Evolutionary conservation across 2,797 vertebrate species (phyloP).

Genomic region (Paratrypauchen microcephalus): DNA sequence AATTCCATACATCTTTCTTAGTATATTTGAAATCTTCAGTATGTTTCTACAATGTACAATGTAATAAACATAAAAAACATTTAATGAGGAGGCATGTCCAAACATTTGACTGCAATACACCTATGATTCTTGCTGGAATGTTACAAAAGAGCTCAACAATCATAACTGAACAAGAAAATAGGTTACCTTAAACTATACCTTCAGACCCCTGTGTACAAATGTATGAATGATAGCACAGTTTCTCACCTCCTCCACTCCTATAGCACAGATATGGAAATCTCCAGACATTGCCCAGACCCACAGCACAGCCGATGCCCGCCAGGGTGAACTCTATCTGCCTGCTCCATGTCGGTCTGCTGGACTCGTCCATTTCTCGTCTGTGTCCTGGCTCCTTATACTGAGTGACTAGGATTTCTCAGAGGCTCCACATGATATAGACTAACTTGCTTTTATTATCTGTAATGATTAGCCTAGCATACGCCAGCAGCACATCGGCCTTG

Average conservation of each 20-base stretch:
- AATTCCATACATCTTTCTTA: too few species aligned
- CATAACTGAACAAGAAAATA: too few species aligned
- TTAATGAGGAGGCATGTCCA: too few species aligned
- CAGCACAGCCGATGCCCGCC: constrained; percentile 77
- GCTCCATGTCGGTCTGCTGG: constrained; percentile 75
- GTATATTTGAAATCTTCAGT: too few species aligned
- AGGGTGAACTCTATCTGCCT: constrained; percentile 80
- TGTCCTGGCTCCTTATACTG: constrained; percentile 26
- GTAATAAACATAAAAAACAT: too few species aligned
- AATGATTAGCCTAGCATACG: constrained; percentile 74
- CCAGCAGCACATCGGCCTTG: constrained; percentile 19
- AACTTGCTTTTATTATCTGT: constrained; percentile 61
- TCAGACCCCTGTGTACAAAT: neutral
- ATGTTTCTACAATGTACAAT: too few species aligned
- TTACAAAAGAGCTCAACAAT: too few species aligned
- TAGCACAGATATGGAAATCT: constrained; percentile 82
- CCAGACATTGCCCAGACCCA: constrained; percentile 81
- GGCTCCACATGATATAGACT: constrained; percentile 53
- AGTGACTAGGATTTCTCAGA: constrained; percentile 20
- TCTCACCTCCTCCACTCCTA: constrained; percentile 81
- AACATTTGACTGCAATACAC: too few species aligned
- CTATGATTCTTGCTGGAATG: too few species aligned
- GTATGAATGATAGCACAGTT: neutral
- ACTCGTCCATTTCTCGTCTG: constrained; percentile 50
- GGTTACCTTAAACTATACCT: neutral